Evolutionary conservation across 2,888 invertebrate species (phyloP).

Genomic region (Tineola bisselliella): DNA sequence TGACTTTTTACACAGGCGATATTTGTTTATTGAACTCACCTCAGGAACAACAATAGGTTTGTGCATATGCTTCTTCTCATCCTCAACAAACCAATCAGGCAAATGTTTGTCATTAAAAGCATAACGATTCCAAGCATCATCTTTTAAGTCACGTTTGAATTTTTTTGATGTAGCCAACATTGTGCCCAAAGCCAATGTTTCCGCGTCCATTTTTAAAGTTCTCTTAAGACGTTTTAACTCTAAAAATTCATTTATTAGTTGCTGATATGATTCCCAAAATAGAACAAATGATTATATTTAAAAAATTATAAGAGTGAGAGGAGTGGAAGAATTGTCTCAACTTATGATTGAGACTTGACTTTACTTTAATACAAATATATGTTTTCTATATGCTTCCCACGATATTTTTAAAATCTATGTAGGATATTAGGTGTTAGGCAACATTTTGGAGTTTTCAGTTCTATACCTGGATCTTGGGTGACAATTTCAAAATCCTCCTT

Average conservation of each 20-base stretch:
- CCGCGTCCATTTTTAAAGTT: constrained; percentile 79
- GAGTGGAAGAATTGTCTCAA: no score
- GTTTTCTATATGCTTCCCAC: no score
- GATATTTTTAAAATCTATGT: no score
- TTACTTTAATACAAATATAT: no score
- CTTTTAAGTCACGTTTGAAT: constrained; percentile 87
- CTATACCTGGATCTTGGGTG: constrained; percentile 63
- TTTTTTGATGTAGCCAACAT: constrained; percentile 92
- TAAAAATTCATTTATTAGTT: constrained; percentile 20
- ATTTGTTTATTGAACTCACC: constrained; percentile 36
- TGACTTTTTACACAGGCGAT: no score
- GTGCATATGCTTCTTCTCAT: constrained; percentile 91
- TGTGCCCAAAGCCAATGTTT: constrained; percentile 92
- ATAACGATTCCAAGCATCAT: constrained; percentile 93
- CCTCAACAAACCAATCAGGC: constrained; percentile 96
- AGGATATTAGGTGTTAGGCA: no score
- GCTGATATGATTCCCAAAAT: no score
- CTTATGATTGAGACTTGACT: no score
- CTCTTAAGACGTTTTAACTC: constrained; percentile 61
- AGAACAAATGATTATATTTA: no score
- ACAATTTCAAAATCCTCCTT: constrained; percentile 76
- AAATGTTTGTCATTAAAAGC: constrained; percentile 90
- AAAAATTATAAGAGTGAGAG: no score
- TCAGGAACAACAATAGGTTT: constrained; percentile 86
- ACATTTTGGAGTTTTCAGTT: no score